Percentiles rank a stretch among this genome's conserved stretches.
phyloP scores from a whole-genome alignment of 1,140 invertebrate genomes.

The Lasioglossum baleicum region DNA sequence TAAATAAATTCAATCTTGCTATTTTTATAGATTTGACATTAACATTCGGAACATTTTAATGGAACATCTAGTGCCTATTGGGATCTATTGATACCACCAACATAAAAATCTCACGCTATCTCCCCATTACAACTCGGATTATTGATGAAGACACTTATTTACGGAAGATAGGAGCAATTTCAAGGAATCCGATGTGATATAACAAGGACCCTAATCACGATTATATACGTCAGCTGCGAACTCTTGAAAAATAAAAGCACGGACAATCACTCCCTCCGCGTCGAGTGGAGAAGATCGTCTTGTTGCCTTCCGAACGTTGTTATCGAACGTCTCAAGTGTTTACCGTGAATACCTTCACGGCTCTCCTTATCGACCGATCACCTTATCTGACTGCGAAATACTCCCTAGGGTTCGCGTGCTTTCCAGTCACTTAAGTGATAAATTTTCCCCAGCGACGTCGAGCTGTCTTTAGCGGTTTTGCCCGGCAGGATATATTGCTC shows the following conservation, averaged over 20 bases:
- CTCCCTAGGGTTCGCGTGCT: constrained; percentile 16
- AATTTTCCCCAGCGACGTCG: constrained; percentile 65
- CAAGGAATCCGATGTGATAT: too few species aligned
- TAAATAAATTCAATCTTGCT: too few species aligned
- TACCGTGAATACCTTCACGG: neutral
- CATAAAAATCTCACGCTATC: neutral
- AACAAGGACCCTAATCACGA: neutral
- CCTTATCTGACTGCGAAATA: constrained; percentile 38
- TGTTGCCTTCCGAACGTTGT: neutral
- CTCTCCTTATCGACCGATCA: constrained; percentile 35
- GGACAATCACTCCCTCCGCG: neutral
- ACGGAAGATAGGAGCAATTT: neutral
- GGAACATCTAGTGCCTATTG: too few species aligned
- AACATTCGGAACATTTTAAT: too few species aligned
- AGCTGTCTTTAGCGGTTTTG: constrained; percentile 71
- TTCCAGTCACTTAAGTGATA: constrained; percentile 63
- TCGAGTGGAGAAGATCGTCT: neutral
- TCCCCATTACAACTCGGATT: neutral
- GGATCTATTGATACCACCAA: too few species aligned
- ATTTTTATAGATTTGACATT: too few species aligned
- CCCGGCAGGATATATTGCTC: constrained; percentile 63
- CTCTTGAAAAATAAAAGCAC: neutral
- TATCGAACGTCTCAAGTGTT: constrained; percentile 1
- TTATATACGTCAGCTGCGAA: neutral
- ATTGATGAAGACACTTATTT: neutral